Evolutionary conservation across 2,888 invertebrate genomes (phyloP).

Genomic region (Scaptomyza polygonia): DNA sequence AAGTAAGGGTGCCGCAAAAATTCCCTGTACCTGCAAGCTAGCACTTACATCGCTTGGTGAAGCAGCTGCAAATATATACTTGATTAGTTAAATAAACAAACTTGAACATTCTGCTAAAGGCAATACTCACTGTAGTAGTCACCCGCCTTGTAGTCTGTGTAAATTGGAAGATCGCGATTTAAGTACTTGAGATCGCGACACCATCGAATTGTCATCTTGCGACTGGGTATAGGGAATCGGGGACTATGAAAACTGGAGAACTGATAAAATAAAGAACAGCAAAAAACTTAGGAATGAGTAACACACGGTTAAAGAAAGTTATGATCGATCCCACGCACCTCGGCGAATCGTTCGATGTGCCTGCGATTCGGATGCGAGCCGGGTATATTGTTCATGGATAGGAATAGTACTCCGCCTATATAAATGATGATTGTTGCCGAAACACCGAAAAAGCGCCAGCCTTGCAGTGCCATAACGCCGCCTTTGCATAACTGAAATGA

Average conservation of each 20-base stretch:
- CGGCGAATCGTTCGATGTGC: conserved; percentile 81
- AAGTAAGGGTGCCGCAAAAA: conserved; percentile 63
- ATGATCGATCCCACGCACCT: conserved; percentile 53
- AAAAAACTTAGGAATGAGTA: not conserved
- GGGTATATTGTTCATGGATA: conserved; percentile 84
- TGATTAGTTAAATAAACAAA: not conserved
- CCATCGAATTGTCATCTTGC: conserved; percentile 83
- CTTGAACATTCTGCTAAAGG: not conserved
- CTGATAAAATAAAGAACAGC: conserved; percentile 38
- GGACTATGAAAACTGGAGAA: conserved; percentile 81
- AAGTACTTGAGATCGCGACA: conserved; percentile 83
- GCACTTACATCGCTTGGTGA: conserved; percentile 60
- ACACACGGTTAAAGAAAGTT: not conserved
- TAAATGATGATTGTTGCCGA: conserved; percentile 84
- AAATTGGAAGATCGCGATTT: conserved; percentile 78
- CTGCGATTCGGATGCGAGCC: conserved; percentile 81
- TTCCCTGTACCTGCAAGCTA: conserved; percentile 36
- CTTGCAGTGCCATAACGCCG: conserved; percentile 84
- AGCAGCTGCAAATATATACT: conserved; percentile 50
- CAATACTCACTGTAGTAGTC: conserved; percentile 65
- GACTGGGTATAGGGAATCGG: conserved; percentile 78
- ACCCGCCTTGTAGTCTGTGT: conserved; percentile 70
- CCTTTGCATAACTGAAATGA: conserved; percentile 78
- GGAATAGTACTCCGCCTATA: conserved; percentile 83
- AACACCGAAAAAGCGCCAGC: conserved; percentile 84